A percentile compares a stretch with the other conserved stretches of the same genome.
Evolutionary conservation across 2,888 invertebrate species (phyloP).

Genomic region (Theretra japonica): DNA sequence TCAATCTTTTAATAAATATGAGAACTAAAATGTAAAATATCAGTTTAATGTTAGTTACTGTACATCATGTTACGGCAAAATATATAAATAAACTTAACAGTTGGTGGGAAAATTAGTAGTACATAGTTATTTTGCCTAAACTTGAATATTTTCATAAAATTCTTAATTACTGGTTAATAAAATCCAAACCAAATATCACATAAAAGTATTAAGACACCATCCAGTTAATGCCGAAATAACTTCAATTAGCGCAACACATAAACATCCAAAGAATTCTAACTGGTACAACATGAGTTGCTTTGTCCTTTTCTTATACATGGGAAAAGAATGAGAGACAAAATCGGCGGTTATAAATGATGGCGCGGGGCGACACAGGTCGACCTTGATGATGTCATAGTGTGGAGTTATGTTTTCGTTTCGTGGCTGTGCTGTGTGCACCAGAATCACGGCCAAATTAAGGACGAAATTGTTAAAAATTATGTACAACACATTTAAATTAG

Average conservation of each 20-base stretch:
- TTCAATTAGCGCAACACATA: conserved; percentile 24
- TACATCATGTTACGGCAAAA: too few relatives aligned
- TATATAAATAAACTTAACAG: too few relatives aligned
- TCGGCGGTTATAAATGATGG: conserved; percentile 29
- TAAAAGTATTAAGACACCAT: not conserved
- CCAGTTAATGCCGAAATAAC: conserved; percentile 1
- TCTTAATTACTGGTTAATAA: not conserved
- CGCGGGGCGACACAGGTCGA: conserved; percentile 56
- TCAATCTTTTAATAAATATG: too few relatives aligned
- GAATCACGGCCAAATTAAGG: conserved; percentile 2
- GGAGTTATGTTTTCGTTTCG: conserved; percentile 62
- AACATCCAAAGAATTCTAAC: conserved; percentile 24
- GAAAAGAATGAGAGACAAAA: conserved; percentile 27
- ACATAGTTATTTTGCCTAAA: too few relatives aligned
- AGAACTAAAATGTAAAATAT: too few relatives aligned
- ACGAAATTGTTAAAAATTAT: not conserved
- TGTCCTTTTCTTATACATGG: conserved; percentile 11
- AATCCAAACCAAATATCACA: not conserved
- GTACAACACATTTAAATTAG: not conserved
- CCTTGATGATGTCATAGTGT: conserved; percentile 79
- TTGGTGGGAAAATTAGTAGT: too few relatives aligned
- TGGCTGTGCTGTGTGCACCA: conserved; percentile 26
- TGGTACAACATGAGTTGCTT: conserved; percentile 1
- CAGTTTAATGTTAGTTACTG: too few relatives aligned
- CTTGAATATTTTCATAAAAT: too few relatives aligned